These are phyloP conservation scores for Scaptomyza reducta DNA, from an alignment of 2,888 invertebrate genomes.

Conservation along the genomic window DNA sequence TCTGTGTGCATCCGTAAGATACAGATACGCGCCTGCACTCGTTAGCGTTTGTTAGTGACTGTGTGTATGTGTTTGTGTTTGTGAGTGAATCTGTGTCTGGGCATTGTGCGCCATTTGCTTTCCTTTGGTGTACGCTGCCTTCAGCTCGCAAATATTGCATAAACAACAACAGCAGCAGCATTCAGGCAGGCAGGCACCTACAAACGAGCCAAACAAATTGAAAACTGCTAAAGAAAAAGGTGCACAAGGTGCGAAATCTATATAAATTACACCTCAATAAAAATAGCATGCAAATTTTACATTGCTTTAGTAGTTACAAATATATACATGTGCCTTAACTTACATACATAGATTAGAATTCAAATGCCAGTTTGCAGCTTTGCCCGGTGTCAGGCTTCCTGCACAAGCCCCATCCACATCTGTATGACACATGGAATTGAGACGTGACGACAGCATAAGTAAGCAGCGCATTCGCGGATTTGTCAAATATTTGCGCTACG, in stretches of 20 bases:
- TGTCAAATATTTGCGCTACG: constrained; percentile 77
- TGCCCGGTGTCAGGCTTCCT: constrained; percentile 12
- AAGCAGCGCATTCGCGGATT: constrained; percentile 77
- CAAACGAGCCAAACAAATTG: constrained; percentile 53
- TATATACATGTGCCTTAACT: not conserved
- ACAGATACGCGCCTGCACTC: constrained; percentile 69
- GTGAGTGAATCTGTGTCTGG: constrained; percentile 38
- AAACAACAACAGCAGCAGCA: constrained; percentile 55
- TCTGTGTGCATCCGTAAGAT: constrained; percentile 57
- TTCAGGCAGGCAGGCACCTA: constrained; percentile 14
- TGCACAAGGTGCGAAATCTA: constrained; percentile 52
- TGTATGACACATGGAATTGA: constrained; percentile 29
- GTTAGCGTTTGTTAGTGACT: constrained; percentile 53
- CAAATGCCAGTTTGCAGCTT: constrained; percentile 15
- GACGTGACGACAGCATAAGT: constrained; percentile 73
- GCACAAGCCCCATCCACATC: constrained; percentile 19
- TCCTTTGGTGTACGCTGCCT: constrained; percentile 31
- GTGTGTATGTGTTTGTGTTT: constrained; percentile 25
- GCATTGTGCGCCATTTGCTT: constrained; percentile 62
- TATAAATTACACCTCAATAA: constrained; percentile 73
- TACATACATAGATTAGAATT: constrained; percentile 14
- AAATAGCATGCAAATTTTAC: constrained; percentile 64
- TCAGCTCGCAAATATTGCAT: constrained; percentile 61
- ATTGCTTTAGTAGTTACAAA: not conserved
- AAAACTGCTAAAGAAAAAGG: constrained; percentile 36